These are phyloP conservation scores for Dromaius novaehollandiae DNA, from an alignment of 2,113 vertebrate genomes.

Conservation along the genomic window DNA sequence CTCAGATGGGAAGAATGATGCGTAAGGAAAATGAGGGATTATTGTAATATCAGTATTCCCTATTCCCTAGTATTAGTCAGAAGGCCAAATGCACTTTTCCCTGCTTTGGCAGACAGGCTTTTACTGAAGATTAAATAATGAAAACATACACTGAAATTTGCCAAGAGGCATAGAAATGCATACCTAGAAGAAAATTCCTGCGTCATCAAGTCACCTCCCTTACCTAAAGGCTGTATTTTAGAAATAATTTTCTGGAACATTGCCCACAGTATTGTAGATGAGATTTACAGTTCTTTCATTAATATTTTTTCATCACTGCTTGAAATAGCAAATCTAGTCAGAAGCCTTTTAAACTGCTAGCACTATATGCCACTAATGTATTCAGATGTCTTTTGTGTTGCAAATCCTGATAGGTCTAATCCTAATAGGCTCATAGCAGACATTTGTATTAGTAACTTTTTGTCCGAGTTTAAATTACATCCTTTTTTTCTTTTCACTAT, in stretches of 20 bases:
- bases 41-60: not conserved
- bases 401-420: slow-evolving; percentile 16
- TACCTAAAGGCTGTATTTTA: not conserved
- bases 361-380: not conserved
- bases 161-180: not conserved
- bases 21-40: not conserved
- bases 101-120: not conserved
- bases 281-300: not conserved
- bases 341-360: not conserved
- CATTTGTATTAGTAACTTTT: not conserved
- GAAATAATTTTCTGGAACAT: not conserved
- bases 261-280: not conserved
- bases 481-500: not conserved
- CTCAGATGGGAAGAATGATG: not conserved
- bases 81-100: not conserved
- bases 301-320: not conserved
- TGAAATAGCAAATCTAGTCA: not conserved
- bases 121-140: not conserved
- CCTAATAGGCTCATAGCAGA: not conserved
- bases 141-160: not conserved
- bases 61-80: not conserved
- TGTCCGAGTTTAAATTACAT: not conserved
- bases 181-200: not conserved
- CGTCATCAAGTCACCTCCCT: not conserved
- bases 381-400: not conserved